Evolutionary conservation across 2,888 invertebrate species (phyloP).

Genomic region (Platypus cylindrus): DNA sequence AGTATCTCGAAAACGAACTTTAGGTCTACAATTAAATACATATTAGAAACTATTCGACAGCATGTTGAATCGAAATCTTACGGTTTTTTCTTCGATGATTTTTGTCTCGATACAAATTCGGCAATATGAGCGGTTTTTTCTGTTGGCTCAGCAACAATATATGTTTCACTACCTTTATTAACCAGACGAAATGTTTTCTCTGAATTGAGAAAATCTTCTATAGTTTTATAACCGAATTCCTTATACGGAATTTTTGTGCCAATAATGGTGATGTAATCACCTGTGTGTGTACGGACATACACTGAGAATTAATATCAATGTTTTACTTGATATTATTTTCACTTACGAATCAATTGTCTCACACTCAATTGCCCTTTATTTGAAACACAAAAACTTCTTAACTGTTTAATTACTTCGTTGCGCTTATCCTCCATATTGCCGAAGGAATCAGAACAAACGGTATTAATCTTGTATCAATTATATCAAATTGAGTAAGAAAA

Average conservation of each 20-base stretch:
- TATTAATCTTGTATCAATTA: too few relatives aligned
- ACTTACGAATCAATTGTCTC: conserved; percentile 8
- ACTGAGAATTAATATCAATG: not conserved
- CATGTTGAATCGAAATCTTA: conserved; percentile 4
- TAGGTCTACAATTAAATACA: conserved; percentile 1
- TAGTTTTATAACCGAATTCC: conserved; percentile 43
- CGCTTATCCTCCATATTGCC: not conserved
- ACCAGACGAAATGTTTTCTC: conserved; percentile 41
- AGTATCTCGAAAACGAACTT: not conserved
- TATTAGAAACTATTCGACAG: not conserved
- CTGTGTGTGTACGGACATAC: conserved; percentile 28
- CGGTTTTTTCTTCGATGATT: conserved; percentile 17
- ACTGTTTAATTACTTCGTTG: conserved; percentile 3
- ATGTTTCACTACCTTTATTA: conserved; percentile 39
- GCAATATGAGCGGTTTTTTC: conserved; percentile 48
- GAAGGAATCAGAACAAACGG: too few relatives aligned
- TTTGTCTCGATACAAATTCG: conserved; percentile 32
- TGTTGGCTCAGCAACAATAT: conserved; percentile 44
- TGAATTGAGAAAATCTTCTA: conserved; percentile 47
- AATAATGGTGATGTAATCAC: conserved; percentile 50
- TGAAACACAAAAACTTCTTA: conserved; percentile 7
- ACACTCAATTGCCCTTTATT: conserved; percentile 6
- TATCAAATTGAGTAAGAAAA: too few relatives aligned
- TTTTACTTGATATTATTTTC: not conserved
- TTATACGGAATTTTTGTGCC: conserved; percentile 50